These are phyloP conservation scores for Tragelaphus oryx DNA, from an alignment of 2,797 vertebrate genomes.

Conservation along the genomic window DNA sequence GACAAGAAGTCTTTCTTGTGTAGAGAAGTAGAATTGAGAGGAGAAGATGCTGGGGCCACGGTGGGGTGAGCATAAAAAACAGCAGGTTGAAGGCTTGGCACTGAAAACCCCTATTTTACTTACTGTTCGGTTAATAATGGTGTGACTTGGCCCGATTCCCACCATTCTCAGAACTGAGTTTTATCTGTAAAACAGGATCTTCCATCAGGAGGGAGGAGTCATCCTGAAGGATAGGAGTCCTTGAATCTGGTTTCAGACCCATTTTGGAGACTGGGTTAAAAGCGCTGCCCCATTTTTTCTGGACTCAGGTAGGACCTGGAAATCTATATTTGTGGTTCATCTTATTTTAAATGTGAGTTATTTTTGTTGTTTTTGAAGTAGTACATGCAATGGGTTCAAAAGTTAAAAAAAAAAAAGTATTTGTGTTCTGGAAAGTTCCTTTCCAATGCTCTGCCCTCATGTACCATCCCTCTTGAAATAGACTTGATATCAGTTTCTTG, in stretches of 20 bases:
- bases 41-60: neutral
- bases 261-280: neutral
- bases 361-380: neutral
- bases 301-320: neutral
- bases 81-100: neutral
- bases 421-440: neutral
- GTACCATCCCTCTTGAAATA: neutral
- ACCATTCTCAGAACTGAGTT: neutral
- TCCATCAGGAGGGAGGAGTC: neutral
- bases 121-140: neutral
- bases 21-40: neutral
- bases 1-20: neutral
- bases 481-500: neutral
- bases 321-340: neutral
- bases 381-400: neutral
- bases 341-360: conserved; percentile 26
- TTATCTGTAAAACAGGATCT: neutral
- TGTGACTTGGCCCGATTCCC: neutral
- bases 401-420: neutral
- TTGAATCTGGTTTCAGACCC: neutral
- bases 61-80: neutral
- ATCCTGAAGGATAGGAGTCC: neutral
- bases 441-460: neutral
- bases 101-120: neutral
- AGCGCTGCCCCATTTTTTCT: neutral